Conservation (phyloP, 2,888 invertebrate species). For the Eurytoma californica region DNA sequence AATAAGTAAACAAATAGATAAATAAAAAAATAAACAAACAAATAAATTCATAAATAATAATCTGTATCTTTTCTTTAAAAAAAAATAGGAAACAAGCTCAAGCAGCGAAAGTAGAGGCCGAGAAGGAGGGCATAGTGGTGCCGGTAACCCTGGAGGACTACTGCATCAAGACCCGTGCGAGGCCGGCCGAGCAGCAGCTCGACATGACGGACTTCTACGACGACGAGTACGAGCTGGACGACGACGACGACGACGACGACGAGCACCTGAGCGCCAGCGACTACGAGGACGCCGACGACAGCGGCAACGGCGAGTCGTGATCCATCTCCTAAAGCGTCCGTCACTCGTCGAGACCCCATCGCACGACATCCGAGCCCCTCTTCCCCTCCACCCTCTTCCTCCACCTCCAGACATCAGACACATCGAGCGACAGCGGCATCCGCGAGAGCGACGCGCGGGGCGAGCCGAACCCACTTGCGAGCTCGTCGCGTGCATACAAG, state of each 20-base stretch:
- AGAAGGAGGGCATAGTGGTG: constrained; percentile 96
- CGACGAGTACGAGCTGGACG: constrained; percentile 91
- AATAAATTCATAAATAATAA: too few species aligned
- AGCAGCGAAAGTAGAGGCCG: constrained; percentile 95
- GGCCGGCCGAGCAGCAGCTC: constrained; percentile 87
- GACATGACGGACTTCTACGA: constrained; percentile 98
- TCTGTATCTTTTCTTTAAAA: too few species aligned
- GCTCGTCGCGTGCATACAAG: background rate
- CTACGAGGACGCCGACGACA: constrained; percentile 88
- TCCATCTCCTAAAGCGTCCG: constrained; percentile 71
- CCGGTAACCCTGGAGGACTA: constrained; percentile 99
- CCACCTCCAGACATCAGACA: background rate
- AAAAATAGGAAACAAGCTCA: constrained; percentile 93
- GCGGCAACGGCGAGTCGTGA: constrained; percentile 95
- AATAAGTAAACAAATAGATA: too few species aligned
- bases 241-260: constrained; percentile 81
- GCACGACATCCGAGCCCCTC: background rate
- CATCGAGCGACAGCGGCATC: background rate
- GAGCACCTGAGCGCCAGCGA: constrained; percentile 83
- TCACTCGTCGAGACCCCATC: constrained; percentile 23
- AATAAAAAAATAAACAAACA: too few species aligned
- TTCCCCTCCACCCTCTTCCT: background rate
- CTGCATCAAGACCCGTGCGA: constrained; percentile 94
- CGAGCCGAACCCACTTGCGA: background rate
- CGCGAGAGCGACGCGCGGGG: background rate